phyloP scores from a whole-genome alignment of 1,140 invertebrate genomes.

The Zaprionus kolodkinae region DNA sequence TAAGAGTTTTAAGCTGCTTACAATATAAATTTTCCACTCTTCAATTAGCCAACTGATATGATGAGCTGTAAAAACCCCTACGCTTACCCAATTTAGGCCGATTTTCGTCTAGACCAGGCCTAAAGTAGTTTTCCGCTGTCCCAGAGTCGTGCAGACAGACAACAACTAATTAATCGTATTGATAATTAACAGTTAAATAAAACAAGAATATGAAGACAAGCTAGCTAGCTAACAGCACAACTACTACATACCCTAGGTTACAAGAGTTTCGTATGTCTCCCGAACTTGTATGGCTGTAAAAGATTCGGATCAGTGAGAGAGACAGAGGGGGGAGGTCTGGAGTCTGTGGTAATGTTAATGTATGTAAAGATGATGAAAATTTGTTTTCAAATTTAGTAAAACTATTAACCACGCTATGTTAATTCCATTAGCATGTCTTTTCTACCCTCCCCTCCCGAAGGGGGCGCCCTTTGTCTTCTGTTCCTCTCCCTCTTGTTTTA shows the following conservation, averaged over 20 bases:
- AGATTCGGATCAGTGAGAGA: too few relatives aligned
- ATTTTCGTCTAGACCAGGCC: background rate
- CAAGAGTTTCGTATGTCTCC: background rate
- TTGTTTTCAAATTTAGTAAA: constrained; percentile 76
- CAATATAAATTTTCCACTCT: constrained; percentile 19
- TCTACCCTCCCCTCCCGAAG: constrained; percentile 25
- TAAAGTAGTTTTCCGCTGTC: constrained; percentile 43
- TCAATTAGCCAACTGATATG: background rate
- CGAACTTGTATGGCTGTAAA: background rate
- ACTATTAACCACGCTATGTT: constrained; percentile 80
- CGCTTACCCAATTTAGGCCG: constrained; percentile 27
- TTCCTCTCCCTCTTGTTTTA: constrained; percentile 42
- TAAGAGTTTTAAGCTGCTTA: too few relatives aligned
- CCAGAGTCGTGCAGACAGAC: constrained; percentile 33
- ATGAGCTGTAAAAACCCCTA: background rate
- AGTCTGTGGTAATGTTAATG: constrained; percentile 9
- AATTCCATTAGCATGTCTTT: constrained; percentile 73
- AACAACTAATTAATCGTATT: constrained; percentile 57
- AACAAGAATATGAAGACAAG: constrained; percentile 37
- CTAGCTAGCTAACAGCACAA: constrained; percentile 9
- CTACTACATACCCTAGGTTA: constrained; percentile 3
- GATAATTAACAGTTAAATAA: constrained; percentile 68
- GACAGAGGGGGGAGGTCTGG: too few relatives aligned
- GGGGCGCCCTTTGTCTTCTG: background rate
- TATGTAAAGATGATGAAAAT: constrained; percentile 61